Percentiles rank a stretch among this genome's conserved stretches.
Evolutionary conservation across 2,888 invertebrate species (phyloP).

Genomic region (Hydroisotoma schaefferi): DNA sequence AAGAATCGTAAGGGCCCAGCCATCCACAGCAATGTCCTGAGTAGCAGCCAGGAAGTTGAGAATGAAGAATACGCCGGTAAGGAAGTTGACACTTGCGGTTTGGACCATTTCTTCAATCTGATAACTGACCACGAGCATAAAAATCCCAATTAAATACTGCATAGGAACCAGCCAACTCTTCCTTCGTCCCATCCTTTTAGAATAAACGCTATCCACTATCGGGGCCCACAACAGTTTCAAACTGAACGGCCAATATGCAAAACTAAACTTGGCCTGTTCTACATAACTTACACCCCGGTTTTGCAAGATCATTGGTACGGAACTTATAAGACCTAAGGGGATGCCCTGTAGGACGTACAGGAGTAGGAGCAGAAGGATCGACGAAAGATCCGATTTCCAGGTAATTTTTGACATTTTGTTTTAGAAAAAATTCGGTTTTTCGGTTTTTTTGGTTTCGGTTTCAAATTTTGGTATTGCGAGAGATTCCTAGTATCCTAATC

Average conservation of each 20-base stretch:
- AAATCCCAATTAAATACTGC: slow-evolving; percentile 83
- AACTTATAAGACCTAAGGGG: slow-evolving; percentile 88
- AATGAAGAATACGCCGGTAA: slow-evolving; percentile 83
- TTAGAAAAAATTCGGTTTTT: too few relatives aligned
- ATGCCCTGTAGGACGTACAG: slow-evolving; percentile 76
- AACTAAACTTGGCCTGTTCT: slow-evolving; percentile 70
- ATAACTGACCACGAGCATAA: slow-evolving; percentile 81
- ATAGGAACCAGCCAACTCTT: slow-evolving; percentile 95
- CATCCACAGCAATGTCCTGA: slow-evolving; percentile 99
- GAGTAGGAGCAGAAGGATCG: slow-evolving; percentile 82
- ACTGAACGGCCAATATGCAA: slow-evolving; percentile 60
- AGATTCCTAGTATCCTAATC: too few relatives aligned
- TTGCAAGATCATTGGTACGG: slow-evolving; percentile 92
- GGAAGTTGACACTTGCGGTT: slow-evolving; percentile 62
- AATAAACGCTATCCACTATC: slow-evolving; percentile 89
- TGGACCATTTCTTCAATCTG: slow-evolving; percentile 49
- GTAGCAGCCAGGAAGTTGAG: slow-evolving; percentile 97
- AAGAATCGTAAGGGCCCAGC: slow-evolving; percentile 99
- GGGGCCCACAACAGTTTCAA: slow-evolving; percentile 97
- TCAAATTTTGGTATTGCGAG: too few relatives aligned
- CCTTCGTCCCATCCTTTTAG: slow-evolving; percentile 77
- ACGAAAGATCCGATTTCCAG: slow-evolving; percentile 65
- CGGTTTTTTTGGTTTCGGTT: too few relatives aligned
- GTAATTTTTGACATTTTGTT: too few relatives aligned
- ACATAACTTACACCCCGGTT: slow-evolving; percentile 82